Evolutionary conservation across 2,797 vertebrate species (phyloP), one percentile per base, ranked within the genome.

Genomic region (Paedocypris micromegethes): DNA sequence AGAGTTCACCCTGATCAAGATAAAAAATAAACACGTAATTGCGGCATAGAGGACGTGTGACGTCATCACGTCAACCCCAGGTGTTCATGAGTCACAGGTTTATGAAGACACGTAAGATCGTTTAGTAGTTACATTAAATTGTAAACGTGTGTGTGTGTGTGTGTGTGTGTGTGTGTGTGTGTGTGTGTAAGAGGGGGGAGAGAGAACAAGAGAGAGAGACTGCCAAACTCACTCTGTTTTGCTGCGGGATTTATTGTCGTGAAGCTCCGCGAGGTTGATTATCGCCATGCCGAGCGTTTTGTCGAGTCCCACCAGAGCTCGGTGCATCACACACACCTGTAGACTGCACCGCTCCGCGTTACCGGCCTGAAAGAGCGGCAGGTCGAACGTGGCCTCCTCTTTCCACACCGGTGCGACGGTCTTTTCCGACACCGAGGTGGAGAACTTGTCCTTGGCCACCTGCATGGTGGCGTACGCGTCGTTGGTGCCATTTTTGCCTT

Each of bases 381-480:
- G 87, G 82, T 96, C 94, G 84, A 96, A 96, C 3, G 90, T 84
- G 88, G 93, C 93, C 75, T 94, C 94, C 82, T 94, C 93, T 47
- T 88, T 87, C 95, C 95, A 97, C 64, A 90, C 78, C 2, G 95
- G 94, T 0, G 88, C 83, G 66, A 88, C 86, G 82, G 87, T 88
- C 79, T 94, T 95, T 88, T 97, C 94, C 48, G 83, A 86, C 85
- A 96, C 93, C 40, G 93, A 88, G 1, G 95, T 96, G 83, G 91
- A 90, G 79, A 88, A 95, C 87, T 92, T 93, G 53, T 95, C 93
- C 72, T 93, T 92, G 76, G 91, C 93, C 88, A 97, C 87, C 77
- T 94, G 94, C 88, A 98, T 94, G 80, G 94, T 79, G 45, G 93
- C 86, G 82, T 94, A 96, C 3, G 94, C 93, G 65, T 97, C 95